Percentiles rank a stretch among this genome's conserved stretches.
These are phyloP conservation scores for Sebastiscus albofasciatus DNA, from an alignment of 2,797 vertebrate genomes.

Conservation along the genomic window DNA sequence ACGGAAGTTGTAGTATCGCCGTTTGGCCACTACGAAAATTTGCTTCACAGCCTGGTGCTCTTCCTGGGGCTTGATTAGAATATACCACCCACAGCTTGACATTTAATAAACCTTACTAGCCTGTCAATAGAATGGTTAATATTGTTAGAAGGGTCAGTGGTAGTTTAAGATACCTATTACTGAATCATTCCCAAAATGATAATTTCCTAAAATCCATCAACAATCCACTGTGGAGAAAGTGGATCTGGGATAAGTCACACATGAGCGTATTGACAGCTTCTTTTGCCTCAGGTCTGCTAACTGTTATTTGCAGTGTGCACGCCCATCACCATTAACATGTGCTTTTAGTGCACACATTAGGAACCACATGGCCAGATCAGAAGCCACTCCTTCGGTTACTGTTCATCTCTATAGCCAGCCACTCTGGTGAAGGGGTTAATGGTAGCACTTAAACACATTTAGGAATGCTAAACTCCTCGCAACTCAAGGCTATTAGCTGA, in stretches of 20 bases:
- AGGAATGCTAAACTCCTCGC: constrained; percentile 51
- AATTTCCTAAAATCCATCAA: not conserved
- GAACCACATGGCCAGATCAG: not conserved
- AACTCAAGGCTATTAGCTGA: constrained; percentile 52
- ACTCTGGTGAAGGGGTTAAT: constrained; percentile 51
- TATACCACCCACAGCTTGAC: no score
- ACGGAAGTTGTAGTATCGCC: no score
- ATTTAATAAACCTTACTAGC: no score
- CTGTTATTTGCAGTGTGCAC: not conserved
- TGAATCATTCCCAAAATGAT: not conserved
- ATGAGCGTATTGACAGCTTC: not conserved
- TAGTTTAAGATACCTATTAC: not conserved
- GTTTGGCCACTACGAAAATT: no score
- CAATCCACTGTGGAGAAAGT: not conserved
- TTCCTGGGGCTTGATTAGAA: no score
- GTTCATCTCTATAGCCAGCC: not conserved
- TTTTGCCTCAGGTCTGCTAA: not conserved
- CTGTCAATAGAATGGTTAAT: no score
- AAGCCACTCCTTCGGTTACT: not conserved
- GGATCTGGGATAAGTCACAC: not conserved
- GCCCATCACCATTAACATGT: constrained; percentile 10
- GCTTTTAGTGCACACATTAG: constrained; percentile 39
- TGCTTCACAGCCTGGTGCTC: no score
- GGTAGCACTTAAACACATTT: constrained; percentile 66
- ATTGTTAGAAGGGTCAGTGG: no score